A percentile compares a stretch with the other conserved stretches of the same genome.
These are phyloP conservation scores for Irena cyanogastra DNA, from an alignment of 2,113 vertebrate species.

Conservation along the genomic window DNA sequence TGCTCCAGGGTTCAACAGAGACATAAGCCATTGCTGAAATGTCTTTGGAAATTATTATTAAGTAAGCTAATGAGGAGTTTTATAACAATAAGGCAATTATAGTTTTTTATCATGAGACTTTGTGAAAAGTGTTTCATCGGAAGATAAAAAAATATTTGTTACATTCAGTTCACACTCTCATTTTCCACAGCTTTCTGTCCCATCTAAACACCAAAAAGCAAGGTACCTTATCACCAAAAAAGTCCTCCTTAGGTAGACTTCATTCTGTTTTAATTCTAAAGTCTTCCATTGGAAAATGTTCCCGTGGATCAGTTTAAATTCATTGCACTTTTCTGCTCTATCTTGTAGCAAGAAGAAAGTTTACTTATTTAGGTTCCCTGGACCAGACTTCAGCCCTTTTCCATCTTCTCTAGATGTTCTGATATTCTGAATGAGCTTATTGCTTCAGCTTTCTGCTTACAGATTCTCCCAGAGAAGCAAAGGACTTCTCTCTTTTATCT, in stretches of 20 bases:
- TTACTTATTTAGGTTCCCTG: background rate
- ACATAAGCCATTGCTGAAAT: background rate
- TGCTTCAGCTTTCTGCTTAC: background rate
- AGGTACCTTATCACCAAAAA: background rate
- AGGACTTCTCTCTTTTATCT: background rate
- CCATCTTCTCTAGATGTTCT: background rate
- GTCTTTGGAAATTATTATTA: background rate
- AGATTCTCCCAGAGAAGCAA: background rate
- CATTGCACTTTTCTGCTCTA: background rate
- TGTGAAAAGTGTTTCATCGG: background rate
- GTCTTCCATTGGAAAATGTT: background rate
- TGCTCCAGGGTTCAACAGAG: background rate
- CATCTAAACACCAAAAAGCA: background rate
- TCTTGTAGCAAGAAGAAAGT: background rate
- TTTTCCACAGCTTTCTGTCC: background rate
- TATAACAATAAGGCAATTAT: background rate
- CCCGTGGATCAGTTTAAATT: fast-evolving
- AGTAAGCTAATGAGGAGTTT: background rate
- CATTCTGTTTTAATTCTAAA: background rate
- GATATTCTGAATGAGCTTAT: background rate
- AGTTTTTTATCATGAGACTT: background rate
- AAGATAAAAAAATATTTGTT: background rate
- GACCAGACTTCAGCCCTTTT: background rate
- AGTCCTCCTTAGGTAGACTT: background rate
- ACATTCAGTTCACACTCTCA: background rate